A percentile compares a stretch with the other conserved stretches of the same genome.
phyloP scores from a whole-genome alignment of 2,888 invertebrate species.

The Erpobdella octoculata region DNA sequence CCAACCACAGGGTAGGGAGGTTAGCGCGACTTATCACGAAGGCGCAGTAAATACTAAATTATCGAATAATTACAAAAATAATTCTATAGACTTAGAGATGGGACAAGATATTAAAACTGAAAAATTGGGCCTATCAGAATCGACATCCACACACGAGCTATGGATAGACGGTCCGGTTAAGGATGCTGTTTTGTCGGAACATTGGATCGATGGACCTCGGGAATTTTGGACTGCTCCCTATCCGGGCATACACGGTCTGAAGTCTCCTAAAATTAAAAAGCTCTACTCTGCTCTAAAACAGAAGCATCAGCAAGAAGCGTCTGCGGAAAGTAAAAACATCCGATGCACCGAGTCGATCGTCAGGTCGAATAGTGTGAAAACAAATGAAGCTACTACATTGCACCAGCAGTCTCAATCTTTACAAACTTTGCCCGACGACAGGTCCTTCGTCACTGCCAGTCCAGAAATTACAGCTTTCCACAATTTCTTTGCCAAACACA shows the following conservation, averaged over 20 bases:
- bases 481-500: slow-evolving; percentile 21
- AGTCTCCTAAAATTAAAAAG: slow-evolving; percentile 21
- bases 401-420: background rate
- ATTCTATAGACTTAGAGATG: background rate
- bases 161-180: slow-evolving; percentile 29
- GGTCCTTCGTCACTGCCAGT: slow-evolving; percentile 6
- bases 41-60: background rate
- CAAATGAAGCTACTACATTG: background rate
- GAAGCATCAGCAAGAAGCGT: slow-evolving; percentile 11
- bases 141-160: slow-evolving; percentile 9
- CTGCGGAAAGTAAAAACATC: background rate
- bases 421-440: background rate
- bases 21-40: background rate
- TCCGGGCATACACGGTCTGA: slow-evolving; percentile 6
- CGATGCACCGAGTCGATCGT: background rate
- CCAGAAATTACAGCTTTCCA: slow-evolving; percentile 26
- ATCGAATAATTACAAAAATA: background rate
- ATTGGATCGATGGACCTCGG: background rate
- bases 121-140: background rate
- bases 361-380: background rate
- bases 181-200: background rate
- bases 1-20: slow-evolving; percentile 12
- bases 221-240: background rate
- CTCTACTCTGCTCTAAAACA: slow-evolving; percentile 20
- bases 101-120: background rate